These are phyloP conservation scores for Esox niger DNA, from an alignment of 2,113 vertebrate genomes.

Conservation along the genomic window DNA sequence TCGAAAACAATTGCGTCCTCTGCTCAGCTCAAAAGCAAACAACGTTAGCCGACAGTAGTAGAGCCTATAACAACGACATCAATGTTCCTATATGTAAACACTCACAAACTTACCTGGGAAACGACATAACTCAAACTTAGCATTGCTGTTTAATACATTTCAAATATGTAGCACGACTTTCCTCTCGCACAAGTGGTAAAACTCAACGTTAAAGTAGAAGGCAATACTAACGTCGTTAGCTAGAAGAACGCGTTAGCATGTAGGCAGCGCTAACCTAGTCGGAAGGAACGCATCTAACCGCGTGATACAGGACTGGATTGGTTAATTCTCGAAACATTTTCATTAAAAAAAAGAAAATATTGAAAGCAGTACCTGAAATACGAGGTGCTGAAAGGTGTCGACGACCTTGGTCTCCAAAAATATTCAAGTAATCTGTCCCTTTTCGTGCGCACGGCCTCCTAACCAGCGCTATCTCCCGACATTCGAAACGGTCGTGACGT, in stretches of 20 bases:
- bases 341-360: not conserved
- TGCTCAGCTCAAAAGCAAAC: not conserved
- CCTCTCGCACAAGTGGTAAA: not conserved
- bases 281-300: constrained; percentile 32
- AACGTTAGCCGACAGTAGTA: not conserved
- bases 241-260: constrained; percentile 26
- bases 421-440: constrained; percentile 41
- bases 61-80: too few species aligned
- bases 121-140: not conserved
- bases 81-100: not conserved
- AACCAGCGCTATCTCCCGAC: constrained; percentile 57
- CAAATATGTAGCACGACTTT: constrained; percentile 3
- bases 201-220: not conserved
- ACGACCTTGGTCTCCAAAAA: constrained; percentile 58
- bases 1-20: constrained; percentile 2
- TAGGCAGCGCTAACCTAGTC: constrained; percentile 39
- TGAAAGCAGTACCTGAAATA: constrained; percentile 48
- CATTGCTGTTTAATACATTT: too few species aligned
- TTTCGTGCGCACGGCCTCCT: constrained; percentile 67
- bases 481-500: constrained; percentile 72
- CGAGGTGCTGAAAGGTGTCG: constrained; percentile 48
- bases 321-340: not conserved
- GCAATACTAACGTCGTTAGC: too few species aligned
- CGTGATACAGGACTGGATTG: constrained; percentile 19
- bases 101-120: not conserved